phyloP scores from a whole-genome alignment of 2,797 vertebrate species.

The Crax fasciolata region DNA sequence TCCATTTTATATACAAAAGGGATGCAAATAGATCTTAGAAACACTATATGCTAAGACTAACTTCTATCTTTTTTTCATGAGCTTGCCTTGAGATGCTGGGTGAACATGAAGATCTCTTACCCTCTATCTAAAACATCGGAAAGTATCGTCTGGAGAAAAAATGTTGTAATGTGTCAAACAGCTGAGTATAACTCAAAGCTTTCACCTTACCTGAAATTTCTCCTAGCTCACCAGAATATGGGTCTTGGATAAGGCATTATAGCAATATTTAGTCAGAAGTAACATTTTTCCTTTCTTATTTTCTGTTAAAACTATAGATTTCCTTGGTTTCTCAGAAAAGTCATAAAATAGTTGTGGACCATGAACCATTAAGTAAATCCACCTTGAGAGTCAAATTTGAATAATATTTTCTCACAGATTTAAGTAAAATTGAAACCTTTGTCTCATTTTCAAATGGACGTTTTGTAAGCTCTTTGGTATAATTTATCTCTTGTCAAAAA shows the following conservation, averaged over 20 bases:
- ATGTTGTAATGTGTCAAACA: not conserved
- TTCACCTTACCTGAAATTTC: not conserved
- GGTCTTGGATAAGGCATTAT: not conserved
- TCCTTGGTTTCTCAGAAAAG: not conserved
- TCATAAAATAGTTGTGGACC: not conserved
- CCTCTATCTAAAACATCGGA: not conserved
- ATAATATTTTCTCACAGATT: not conserved
- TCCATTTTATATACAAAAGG: not conserved
- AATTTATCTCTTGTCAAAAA: not conserved
- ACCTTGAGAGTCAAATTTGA: not conserved
- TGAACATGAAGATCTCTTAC: not conserved
- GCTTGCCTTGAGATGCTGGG: not conserved
- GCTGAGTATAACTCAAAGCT: not conserved
- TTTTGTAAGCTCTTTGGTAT: not conserved
- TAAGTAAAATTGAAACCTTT: not conserved
- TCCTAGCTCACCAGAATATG: not conserved
- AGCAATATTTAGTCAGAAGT: not conserved
- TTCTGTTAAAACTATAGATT: not conserved
- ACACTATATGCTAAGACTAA: not conserved
- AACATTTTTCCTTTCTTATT: not conserved
- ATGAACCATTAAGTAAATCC: not conserved
- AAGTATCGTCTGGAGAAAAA: not conserved
- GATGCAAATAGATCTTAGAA: slow-evolving; percentile 16
- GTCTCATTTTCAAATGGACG: not conserved
- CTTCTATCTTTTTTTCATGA: not conserved